phyloP scores from a whole-genome alignment of 2,113 vertebrate species.

The Rhabdornis inornatus region DNA sequence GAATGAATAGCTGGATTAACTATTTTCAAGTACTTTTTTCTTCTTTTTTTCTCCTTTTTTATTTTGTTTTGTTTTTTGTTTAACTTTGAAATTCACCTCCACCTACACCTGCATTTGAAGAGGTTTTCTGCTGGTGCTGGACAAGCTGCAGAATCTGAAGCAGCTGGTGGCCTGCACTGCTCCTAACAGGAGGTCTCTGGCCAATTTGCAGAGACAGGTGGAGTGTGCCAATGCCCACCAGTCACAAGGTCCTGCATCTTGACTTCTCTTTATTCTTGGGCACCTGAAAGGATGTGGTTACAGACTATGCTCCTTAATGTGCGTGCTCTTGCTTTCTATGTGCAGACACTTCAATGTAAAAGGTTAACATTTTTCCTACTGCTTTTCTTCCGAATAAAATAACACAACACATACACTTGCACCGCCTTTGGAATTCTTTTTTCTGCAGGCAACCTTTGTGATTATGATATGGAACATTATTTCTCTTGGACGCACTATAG shows the following conservation, averaged over 20 bases:
- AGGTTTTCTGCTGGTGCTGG: neutral
- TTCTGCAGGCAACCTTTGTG: neutral
- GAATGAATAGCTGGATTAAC: neutral
- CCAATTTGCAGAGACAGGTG: neutral
- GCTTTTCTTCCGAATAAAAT: neutral
- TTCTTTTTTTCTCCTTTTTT: accelerated
- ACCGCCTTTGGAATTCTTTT: neutral
- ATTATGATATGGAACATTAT: neutral
- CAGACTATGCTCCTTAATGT: neutral
- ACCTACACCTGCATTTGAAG: neutral
- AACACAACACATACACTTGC: accelerated
- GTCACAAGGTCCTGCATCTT: neutral
- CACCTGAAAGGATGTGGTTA: neutral
- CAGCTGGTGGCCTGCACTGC: neutral
- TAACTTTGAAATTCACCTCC: neutral
- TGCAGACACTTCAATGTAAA: neutral
- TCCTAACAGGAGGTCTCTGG: neutral
- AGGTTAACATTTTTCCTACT: neutral
- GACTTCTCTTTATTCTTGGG: neutral
- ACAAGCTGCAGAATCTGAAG: neutral
- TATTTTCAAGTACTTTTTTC: neutral
- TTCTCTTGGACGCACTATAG: neutral
- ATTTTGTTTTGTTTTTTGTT: neutral
- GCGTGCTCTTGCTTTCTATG: neutral
- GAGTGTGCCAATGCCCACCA: neutral